Conservation (phyloP, 2,888 invertebrate genomes). For the Bhutanitis thaidina region DNA sequence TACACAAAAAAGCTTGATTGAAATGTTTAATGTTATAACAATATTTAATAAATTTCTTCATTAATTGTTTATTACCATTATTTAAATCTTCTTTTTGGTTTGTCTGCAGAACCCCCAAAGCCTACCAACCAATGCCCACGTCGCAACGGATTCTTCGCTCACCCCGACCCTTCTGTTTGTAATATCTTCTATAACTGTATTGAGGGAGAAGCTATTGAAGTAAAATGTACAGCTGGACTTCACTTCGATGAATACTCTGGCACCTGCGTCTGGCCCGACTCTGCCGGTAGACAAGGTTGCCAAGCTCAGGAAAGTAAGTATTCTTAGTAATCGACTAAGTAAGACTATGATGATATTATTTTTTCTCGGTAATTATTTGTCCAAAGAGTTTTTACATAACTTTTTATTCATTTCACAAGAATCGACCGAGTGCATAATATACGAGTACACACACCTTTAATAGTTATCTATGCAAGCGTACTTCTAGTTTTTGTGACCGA, state of each 20-base stretch:
- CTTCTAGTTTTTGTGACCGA: too few species aligned
- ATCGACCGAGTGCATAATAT: too few species aligned
- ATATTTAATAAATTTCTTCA: too few species aligned
- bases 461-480: too few species aligned
- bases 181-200: slow-evolving; percentile 94
- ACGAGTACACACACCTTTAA: too few species aligned
- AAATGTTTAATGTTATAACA: too few species aligned
- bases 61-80: too few species aligned
- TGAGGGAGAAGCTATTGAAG: slow-evolving; percentile 89
- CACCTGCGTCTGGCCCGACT: slow-evolving; percentile 94
- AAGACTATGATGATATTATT: too few species aligned
- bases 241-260: slow-evolving; percentile 94
- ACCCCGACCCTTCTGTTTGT: slow-evolving; percentile 90
- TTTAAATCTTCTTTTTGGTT: slow-evolving; percentile 1
- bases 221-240: slow-evolving; percentile 91
- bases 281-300: slow-evolving; percentile 88
- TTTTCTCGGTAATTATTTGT: too few species aligned
- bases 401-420: too few species aligned
- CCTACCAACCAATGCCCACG: slow-evolving; percentile 87
- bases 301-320: slow-evolving; percentile 76
- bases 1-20: too few species aligned
- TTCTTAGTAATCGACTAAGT: neutral
- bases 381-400: too few species aligned
- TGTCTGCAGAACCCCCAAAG: slow-evolving; percentile 85
- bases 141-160: slow-evolving; percentile 94